Evolutionary conservation across 2,888 invertebrate genomes (phyloP).

Genomic region (Luperina testacea): DNA sequence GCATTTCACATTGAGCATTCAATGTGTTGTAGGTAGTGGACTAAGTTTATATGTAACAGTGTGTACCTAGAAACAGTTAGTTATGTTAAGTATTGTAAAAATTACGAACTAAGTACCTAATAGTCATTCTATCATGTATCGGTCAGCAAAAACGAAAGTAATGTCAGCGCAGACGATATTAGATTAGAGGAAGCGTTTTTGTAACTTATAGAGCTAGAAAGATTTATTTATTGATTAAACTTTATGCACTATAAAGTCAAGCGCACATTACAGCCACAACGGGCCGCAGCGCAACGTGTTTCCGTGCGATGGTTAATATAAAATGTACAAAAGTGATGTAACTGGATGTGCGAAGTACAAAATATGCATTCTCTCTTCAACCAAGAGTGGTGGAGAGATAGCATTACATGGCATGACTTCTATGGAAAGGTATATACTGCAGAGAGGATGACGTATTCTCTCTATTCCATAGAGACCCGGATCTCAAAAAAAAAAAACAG

Average conservation of each 20-base stretch:
- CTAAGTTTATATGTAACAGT: too few species aligned
- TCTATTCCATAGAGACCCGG: background rate
- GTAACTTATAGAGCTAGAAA: background rate
- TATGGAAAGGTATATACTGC: background rate
- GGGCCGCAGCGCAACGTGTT: background rate
- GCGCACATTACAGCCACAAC: background rate
- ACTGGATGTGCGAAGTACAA: background rate
- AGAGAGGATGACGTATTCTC: background rate
- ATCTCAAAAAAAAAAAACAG: background rate
- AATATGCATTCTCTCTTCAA: background rate
- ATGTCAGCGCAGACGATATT: background rate
- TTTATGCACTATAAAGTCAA: background rate
- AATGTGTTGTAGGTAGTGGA: too few species aligned
- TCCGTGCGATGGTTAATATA: background rate
- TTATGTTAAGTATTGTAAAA: too few species aligned
- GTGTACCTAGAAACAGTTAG: too few species aligned
- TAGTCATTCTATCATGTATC: background rate
- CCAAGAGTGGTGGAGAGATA: background rate
- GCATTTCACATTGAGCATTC: too few species aligned
- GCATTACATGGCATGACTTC: background rate
- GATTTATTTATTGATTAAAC: background rate
- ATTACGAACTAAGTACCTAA: too few species aligned
- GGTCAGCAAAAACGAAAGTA: background rate
- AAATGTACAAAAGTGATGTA: background rate
- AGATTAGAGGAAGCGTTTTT: background rate